Percentiles rank a stretch among this genome's conserved stretches.
phyloP scores from a whole-genome alignment of 2,113 vertebrate species.

The Vanacampus margaritifer region DNA sequence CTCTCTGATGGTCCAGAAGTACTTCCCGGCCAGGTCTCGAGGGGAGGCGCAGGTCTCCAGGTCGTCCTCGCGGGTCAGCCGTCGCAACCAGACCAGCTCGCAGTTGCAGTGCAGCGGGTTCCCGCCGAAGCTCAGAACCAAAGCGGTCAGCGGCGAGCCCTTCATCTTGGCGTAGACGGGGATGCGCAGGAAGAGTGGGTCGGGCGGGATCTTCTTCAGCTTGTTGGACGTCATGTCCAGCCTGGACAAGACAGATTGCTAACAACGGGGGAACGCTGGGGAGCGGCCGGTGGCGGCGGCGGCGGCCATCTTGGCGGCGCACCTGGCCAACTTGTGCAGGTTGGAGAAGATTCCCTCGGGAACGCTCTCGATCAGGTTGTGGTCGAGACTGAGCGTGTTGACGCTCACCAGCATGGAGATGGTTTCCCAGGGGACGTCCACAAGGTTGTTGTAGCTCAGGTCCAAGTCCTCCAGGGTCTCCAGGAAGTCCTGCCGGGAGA shows the following conservation, averaged over 20 bases:
- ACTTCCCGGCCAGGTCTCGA: conserved; percentile 74
- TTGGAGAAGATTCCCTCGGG: conserved; percentile 81
- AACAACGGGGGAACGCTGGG: background rate
- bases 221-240: conserved; percentile 84
- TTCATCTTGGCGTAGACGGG: conserved; percentile 78
- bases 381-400: conserved; percentile 79
- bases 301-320: background rate
- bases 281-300: background rate
- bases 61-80: conserved; percentile 79
- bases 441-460: conserved; percentile 80
- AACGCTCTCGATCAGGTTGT: conserved; percentile 80
- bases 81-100: conserved; percentile 78
- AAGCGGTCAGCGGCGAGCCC: conserved; percentile 73
- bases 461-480: conserved; percentile 80
- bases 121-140: conserved; percentile 78
- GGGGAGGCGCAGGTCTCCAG: conserved; percentile 81
- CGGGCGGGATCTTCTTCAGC: conserved; percentile 81
- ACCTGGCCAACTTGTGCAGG: conserved; percentile 78
- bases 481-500: conserved; percentile 71
- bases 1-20: conserved; percentile 82
- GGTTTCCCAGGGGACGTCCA: conserved; percentile 77
- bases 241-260: conserved; percentile 30
- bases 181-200: conserved; percentile 78
- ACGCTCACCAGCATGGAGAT: conserved; percentile 73
- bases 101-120: conserved; percentile 83